Base-by-base conservation (phyloP, 1,140 invertebrate genomes). In the Lepidotrigona ventralis region DNA sequence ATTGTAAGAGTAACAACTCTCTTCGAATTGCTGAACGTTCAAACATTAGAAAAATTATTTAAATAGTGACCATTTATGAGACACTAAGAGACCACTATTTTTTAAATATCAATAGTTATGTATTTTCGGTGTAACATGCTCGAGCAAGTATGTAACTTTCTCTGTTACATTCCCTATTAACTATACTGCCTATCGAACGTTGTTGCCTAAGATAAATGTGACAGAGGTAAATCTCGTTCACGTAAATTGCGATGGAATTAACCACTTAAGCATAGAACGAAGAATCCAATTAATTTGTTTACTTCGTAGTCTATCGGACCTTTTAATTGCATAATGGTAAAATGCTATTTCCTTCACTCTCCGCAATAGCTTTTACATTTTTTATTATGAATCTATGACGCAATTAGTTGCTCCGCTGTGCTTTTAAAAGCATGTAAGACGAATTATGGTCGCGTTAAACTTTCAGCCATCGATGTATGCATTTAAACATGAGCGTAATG, bases 211-310 rank as follows among this genome's bases (percentile, higher is more conserved):
- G 74, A 76, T 76, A 76, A 76, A 76, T 51, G 56, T 63, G 23
- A 63, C 58, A 51, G 58, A 76, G 56, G 29, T 76, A 56, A 63
- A 76, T 39, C 56, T 51, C 63, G 39, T 63, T 76, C 39, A 46
- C 56, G 33, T 76, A 71, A 76, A 60, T 76, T 75, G 21, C 73
- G 73, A 75, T 39, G 56, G 60, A 75, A 75, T 56, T 75, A n/a
- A 46, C 56, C 19, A n/a, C 53, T 75, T 60, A 14, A 60, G 33
- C 21, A 46, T n/a, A 53, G 19, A n/a, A 12, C 1, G 23, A 19
- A 46, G 17, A 75, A 19, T 2, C 14, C 60, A 46, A 60, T 39
- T 75, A 60, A 75, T 60, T 76, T 63, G 74, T 76, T 56, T 74
- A 71, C 69, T 12, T 51, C n/a, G 21, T 12, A 11, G 14, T 26